phyloP scores from a whole-genome alignment of 2,113 vertebrate genomes.

The Scophthalmus maximus region DNA sequence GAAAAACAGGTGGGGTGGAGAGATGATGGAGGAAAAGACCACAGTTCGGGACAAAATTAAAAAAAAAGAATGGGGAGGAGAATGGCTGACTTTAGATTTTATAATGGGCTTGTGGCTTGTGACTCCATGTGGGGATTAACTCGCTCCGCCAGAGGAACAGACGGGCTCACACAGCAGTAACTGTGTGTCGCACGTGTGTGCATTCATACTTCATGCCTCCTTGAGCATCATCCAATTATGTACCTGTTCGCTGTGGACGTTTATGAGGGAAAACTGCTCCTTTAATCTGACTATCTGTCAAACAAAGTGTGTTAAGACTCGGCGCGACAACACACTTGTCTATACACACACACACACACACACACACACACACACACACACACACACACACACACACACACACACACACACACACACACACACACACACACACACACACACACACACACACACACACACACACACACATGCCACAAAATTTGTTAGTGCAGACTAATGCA shows the following conservation, averaged over 20 bases:
- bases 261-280: slow-evolving; percentile 19
- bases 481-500: slow-evolving; percentile 22
- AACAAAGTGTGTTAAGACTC: neutral
- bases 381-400: neutral
- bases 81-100: slow-evolving; percentile 67
- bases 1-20: slow-evolving; percentile 24
- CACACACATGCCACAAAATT: neutral
- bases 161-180: slow-evolving; percentile 73
- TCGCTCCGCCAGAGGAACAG: slow-evolving; percentile 76
- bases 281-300: slow-evolving; percentile 39
- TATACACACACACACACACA: neutral
- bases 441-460: neutral
- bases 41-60: slow-evolving; percentile 24
- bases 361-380: neutral
- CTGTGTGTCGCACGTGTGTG: slow-evolving; percentile 64
- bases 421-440: neutral
- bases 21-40: slow-evolving; percentile 32
- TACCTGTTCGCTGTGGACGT: slow-evolving; percentile 34
- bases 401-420: neutral
- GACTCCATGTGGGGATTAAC: slow-evolving; percentile 76
- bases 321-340: too few relatives aligned
- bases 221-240: slow-evolving; percentile 62
- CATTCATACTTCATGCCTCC: slow-evolving; percentile 65
- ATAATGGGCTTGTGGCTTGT: slow-evolving; percentile 62
- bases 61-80: slow-evolving; percentile 32